Percentiles rank a stretch among this genome's conserved stretches.
Conservation (phyloP, 2,888 invertebrate genomes). For the Charanyca ferruginea region DNA sequence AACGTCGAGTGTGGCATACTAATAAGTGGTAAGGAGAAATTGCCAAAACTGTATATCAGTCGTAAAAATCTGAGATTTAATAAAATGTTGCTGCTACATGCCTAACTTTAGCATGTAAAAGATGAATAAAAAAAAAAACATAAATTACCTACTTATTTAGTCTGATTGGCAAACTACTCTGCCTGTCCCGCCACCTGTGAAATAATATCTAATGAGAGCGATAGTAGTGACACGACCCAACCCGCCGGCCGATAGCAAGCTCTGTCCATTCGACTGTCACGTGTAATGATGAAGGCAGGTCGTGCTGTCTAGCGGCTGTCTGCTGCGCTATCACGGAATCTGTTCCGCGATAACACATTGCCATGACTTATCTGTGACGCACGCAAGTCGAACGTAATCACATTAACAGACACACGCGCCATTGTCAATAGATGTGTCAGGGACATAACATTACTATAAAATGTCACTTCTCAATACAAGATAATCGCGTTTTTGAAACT, state of each 20-base stretch:
- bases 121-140: conserved; percentile 17
- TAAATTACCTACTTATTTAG: background rate
- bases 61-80: conserved; percentile 24
- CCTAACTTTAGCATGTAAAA: background rate
- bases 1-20: conserved; percentile 57
- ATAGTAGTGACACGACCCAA: background rate
- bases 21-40: conserved; percentile 47
- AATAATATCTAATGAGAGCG: background rate
- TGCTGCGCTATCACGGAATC: conserved; percentile 35
- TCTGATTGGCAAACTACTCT: too few species aligned
- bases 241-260: background rate
- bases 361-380: conserved; percentile 1
- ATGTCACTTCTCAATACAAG: background rate
- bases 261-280: background rate
- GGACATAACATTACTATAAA: background rate
- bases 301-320: conserved; percentile 42
- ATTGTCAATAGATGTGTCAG: background rate
- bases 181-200: background rate
- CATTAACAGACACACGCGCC: background rate
- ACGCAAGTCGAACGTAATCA: background rate
- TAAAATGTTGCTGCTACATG: background rate
- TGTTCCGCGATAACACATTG: conserved; percentile 27
- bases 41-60: conserved; percentile 33
- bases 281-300: background rate
- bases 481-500: too few species aligned